Evolutionary conservation across 2,888 invertebrate species (phyloP).

Genomic region (Metellina segmentata): DNA sequence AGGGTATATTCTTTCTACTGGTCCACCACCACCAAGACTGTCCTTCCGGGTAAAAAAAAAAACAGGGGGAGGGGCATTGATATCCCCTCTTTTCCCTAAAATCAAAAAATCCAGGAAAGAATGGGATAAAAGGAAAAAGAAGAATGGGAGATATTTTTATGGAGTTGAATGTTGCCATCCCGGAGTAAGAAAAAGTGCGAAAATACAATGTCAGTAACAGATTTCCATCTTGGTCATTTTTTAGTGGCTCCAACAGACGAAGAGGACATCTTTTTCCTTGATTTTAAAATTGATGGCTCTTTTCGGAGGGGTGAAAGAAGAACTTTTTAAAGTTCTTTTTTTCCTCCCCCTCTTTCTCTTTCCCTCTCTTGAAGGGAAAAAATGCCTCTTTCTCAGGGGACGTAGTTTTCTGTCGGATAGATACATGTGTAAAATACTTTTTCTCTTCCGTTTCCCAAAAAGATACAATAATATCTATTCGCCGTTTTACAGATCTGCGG

Average conservation of each 20-base stretch:
- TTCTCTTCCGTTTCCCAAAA: background rate
- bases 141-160: constrained; percentile 74
- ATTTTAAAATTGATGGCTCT: constrained; percentile 75
- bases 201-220: constrained; percentile 71
- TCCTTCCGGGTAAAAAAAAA: background rate
- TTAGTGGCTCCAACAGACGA: constrained; percentile 66
- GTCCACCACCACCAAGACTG: constrained; percentile 1
- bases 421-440: constrained; percentile 35
- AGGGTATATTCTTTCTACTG: background rate
- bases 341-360: background rate
- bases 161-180: constrained; percentile 67
- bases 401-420: background rate
- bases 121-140: constrained; percentile 42
- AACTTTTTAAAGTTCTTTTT: constrained; percentile 1
- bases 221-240: constrained; percentile 74
- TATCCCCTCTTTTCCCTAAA: constrained; percentile 23
- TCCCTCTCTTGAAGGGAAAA: background rate
- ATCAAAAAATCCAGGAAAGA: constrained; percentile 43
- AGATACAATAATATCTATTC: too few species aligned
- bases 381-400: background rate
- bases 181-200: constrained; percentile 29
- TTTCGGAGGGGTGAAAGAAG: constrained; percentile 49
- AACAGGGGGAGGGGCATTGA: background rate
- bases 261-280: constrained; percentile 60
- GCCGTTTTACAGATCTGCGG: too few species aligned